phyloP scores from a whole-genome alignment of 2,113 vertebrate genomes.

The Gymnarchus niloticus region DNA sequence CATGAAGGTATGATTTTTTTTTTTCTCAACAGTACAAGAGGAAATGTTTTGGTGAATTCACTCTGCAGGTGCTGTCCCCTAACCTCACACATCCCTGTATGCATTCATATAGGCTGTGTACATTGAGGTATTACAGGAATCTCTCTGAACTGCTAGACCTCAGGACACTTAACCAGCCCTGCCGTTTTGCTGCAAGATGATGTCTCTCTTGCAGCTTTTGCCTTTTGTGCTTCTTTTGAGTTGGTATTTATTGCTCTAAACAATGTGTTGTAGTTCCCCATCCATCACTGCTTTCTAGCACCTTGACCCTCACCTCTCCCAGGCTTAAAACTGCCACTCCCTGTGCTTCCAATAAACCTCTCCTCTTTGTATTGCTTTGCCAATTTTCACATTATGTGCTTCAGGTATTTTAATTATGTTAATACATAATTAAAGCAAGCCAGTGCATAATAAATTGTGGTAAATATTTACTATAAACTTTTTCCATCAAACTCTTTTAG shows the following conservation, averaged over 20 bases:
- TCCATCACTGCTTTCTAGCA: neutral
- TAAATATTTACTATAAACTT: slow-evolving; percentile 43
- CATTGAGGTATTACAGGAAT: neutral
- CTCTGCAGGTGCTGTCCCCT: neutral
- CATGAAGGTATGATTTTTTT: neutral
- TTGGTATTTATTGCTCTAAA: neutral
- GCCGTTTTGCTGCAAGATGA: neutral
- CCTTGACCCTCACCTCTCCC: neutral
- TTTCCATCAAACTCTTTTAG: slow-evolving; percentile 56
- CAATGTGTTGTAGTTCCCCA: neutral
- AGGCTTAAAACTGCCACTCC: too few species aligned
- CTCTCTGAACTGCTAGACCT: neutral
- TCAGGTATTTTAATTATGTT: slow-evolving; percentile 37
- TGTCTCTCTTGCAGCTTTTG: neutral
- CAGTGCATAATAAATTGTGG: slow-evolving; percentile 37
- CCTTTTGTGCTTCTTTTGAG: neutral
- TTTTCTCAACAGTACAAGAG: neutral
- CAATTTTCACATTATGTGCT: slow-evolving; percentile 23
- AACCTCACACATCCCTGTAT: neutral
- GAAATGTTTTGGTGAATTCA: neutral
- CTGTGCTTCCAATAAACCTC: neutral
- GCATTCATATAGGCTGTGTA: neutral
- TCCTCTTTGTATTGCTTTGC: slow-evolving; percentile 16
- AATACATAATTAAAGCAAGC: slow-evolving; percentile 34
- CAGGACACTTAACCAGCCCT: neutral